These are phyloP conservation scores for Lampris megalopsis DNA, from an alignment of 2,113 vertebrate species.

Conservation along the genomic window DNA sequence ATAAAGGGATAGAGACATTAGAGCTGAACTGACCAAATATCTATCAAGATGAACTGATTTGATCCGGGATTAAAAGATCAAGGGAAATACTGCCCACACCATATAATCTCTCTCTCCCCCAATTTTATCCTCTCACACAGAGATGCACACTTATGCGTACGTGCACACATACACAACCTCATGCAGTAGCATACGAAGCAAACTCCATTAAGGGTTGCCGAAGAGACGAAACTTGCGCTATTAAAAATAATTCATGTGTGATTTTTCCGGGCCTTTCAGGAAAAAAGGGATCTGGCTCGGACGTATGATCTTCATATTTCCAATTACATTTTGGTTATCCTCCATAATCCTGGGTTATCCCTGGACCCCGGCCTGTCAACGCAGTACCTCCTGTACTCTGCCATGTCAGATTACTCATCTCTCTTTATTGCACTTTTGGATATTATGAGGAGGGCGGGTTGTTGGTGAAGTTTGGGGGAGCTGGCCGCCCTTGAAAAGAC, in stretches of 20 bases:
- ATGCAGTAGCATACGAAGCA: neutral
- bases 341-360: slow-evolving; percentile 41
- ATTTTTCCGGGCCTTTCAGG: slow-evolving; percentile 38
- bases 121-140: neutral
- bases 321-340: slow-evolving; percentile 50
- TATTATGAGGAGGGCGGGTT: neutral
- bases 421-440: neutral
- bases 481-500: slow-evolving; percentile 22
- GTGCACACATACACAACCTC: slow-evolving; percentile 1
- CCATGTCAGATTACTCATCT: neutral
- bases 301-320: slow-evolving; percentile 59
- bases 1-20: slow-evolving; percentile 25
- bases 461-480: slow-evolving; percentile 26
- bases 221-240: slow-evolving; percentile 55
- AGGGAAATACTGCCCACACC: slow-evolving; percentile 1
- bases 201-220: neutral
- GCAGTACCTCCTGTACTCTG: neutral
- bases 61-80: slow-evolving; percentile 61
- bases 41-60: slow-evolving; percentile 39
- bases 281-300: slow-evolving; percentile 41
- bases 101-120: slow-evolving; percentile 27
- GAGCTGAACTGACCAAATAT: slow-evolving; percentile 19
- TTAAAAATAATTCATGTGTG: slow-evolving; percentile 46
- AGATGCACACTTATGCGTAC: neutral
- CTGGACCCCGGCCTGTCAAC: neutral